phyloP scores from a whole-genome alignment of 2,888 invertebrate species.

The Trissolcus brochymenae region DNA sequence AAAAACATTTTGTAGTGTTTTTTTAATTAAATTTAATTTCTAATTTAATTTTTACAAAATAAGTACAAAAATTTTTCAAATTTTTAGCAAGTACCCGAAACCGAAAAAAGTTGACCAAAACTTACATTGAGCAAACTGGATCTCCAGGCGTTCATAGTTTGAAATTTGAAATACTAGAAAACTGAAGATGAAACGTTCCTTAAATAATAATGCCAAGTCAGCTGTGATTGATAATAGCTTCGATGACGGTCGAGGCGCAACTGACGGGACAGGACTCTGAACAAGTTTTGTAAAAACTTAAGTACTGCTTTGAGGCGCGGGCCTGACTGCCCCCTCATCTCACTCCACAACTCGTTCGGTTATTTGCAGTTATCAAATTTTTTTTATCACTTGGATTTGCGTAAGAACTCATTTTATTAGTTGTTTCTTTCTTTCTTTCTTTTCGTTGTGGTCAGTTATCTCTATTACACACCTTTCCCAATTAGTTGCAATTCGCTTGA shows the following conservation, averaged over 20 bases:
- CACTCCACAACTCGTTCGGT: conserved; percentile 26
- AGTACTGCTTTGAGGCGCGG: conserved; percentile 11
- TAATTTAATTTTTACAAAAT: no score
- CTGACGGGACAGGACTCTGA: conserved; percentile 47
- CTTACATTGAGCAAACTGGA: conserved; percentile 38
- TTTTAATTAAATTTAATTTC: no score
- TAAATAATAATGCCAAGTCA: not conserved
- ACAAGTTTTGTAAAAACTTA: conserved; percentile 55
- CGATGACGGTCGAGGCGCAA: conserved; percentile 36
- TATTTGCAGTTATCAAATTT: conserved; percentile 48
- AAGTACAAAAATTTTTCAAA: no score
- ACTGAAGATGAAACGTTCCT: not conserved
- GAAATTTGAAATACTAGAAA: not conserved
- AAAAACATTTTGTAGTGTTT: no score
- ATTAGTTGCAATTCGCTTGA: not conserved
- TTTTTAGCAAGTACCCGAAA: no score
- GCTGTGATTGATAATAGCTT: conserved; percentile 20
- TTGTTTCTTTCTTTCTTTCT: not conserved
- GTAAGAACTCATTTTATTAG: conserved; percentile 22
- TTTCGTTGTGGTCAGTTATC: not conserved
- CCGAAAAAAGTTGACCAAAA: not conserved
- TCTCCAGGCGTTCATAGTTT: conserved; percentile 42
- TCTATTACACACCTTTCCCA: not conserved
- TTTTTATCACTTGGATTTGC: conserved; percentile 49
- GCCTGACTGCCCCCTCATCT: conserved; percentile 38